Percentiles rank a stretch among this genome's conserved stretches.
Evolutionary conservation across 1,140 invertebrate genomes (phyloP).

Genomic region (Drosophila nigromelanica): DNA sequence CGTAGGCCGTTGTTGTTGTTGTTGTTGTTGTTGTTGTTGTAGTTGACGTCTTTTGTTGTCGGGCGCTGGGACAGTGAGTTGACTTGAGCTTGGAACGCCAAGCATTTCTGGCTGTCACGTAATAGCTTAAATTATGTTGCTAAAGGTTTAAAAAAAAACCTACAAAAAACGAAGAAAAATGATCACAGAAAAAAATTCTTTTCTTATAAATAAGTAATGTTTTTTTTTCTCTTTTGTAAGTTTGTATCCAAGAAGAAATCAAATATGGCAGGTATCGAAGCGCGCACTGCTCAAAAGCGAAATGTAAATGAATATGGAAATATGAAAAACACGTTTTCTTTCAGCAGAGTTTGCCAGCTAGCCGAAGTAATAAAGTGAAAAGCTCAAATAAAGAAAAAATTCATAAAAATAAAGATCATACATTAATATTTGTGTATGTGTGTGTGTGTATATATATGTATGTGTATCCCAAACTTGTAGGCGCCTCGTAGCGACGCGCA

Average conservation of each 20-base stretch:
- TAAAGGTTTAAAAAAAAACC: conserved; percentile 19
- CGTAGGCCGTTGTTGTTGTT: conserved; percentile 47
- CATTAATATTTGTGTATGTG: conserved; percentile 4
- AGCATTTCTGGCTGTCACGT: conserved; percentile 44
- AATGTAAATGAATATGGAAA: conserved; percentile 70
- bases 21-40: conserved; percentile 31
- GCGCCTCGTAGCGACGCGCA: conserved; percentile 24
- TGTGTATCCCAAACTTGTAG: conserved; percentile 20
- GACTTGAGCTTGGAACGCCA: conserved; percentile 28
- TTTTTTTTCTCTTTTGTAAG: not conserved
- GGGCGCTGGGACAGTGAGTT: conserved; percentile 21
- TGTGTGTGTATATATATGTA: not conserved
- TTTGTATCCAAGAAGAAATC: conserved; percentile 10
- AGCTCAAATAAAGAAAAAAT: conserved; percentile 57
- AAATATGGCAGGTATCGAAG: conserved; percentile 21
- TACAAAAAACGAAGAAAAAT: conserved; percentile 11
- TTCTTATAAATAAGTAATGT: conserved; percentile 27
- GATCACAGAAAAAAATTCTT: conserved; percentile 34
- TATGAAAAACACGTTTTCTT: conserved; percentile 73
- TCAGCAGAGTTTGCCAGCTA: conserved; percentile 3
- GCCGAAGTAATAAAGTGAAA: conserved; percentile 60
- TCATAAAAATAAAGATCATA: conserved; percentile 55
- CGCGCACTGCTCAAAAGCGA: conserved; percentile 32
- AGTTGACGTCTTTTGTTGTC: conserved; percentile 54
- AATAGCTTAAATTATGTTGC: conserved; percentile 44